Base-by-base conservation (phyloP, 2,113 vertebrate genomes). In the Ptychochromis oligacanthus region DNA sequence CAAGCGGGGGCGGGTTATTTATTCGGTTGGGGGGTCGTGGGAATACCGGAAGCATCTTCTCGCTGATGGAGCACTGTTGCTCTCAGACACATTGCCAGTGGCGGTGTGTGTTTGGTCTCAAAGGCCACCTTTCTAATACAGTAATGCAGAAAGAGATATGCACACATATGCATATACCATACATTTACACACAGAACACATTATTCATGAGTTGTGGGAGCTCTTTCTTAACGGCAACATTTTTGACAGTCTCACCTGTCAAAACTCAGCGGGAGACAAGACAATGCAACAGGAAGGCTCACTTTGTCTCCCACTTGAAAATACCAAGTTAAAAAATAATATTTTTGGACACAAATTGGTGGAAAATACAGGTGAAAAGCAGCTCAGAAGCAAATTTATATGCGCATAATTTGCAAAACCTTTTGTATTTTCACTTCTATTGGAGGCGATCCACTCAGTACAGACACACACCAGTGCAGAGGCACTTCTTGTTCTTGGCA, bases 321-420 rank as follows among this genome's bases (percentile, higher is more conserved):
- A 83, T 26, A 59, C 57, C 1, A 64, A 34, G 28, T 28, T 7
- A 46, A 81, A 77, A 75, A 43, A 67, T 7, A 62, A 18, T 20
- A 62, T 87, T 87, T n/a, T 86, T 84, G 77, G 76, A 82, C 80
- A 83, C 80, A 85, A 92, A 79, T 67, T 57, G 77, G 40, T 67
- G 38, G 13, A 80, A 89, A 86, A 78, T 49, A 14, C 78, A 79
- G 62, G 65, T 57, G 43, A 81, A 79, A 83, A 59, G 82, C 11
- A 61, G 49, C 18, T 55, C 40, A 57, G 75, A 26, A 75, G 60
- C 15, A 70, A 57, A 86, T 91, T 92, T 75, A 88, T 90, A 90
- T 92, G 90, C 78, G 74, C 91, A 93, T 91, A 84, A 89, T 84
- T 90, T 87, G 36, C 14, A 57, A 56, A 72, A 75, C 4, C 52